These are phyloP conservation scores for Phataginus tetradactyla DNA, from an alignment of 2,797 vertebrate genomes.

Conservation along the genomic window DNA sequence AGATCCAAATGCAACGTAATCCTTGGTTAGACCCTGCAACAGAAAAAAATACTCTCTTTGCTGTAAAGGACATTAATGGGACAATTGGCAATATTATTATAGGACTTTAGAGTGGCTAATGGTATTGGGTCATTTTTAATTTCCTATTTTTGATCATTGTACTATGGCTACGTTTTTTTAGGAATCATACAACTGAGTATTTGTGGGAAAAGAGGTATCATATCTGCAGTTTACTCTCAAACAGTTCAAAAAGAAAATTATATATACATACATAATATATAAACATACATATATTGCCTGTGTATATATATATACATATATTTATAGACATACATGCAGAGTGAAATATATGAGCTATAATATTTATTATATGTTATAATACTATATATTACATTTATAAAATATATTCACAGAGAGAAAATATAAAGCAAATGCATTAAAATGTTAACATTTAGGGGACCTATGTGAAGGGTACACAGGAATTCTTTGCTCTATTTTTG, in stretches of 20 bases:
- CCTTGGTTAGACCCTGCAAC: not conserved
- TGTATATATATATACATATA: not conserved
- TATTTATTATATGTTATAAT: not conserved
- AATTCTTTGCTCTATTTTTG: conserved; percentile 20
- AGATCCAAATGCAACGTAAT: not conserved
- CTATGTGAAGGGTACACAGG: not conserved
- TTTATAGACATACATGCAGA: not conserved
- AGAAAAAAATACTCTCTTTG: not conserved
- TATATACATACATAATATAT: not conserved
- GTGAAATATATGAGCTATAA: not conserved
- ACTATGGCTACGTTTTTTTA: not conserved
- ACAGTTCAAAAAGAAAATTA: not conserved
- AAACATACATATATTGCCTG: not conserved
- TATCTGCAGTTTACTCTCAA: not conserved
- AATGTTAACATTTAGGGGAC: not conserved
- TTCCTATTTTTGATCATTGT: not conserved
- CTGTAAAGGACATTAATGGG: not conserved
- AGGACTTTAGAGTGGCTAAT: not conserved
- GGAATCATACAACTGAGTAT: not conserved
- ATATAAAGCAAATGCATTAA: not conserved
- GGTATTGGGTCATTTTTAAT: not conserved
- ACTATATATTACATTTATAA: not conserved
- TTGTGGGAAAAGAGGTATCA: not conserved
- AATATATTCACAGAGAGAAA: not conserved
- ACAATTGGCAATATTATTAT: not conserved